Conservation (phyloP, 2,113 vertebrate species). For the Channa maculata region DNA sequence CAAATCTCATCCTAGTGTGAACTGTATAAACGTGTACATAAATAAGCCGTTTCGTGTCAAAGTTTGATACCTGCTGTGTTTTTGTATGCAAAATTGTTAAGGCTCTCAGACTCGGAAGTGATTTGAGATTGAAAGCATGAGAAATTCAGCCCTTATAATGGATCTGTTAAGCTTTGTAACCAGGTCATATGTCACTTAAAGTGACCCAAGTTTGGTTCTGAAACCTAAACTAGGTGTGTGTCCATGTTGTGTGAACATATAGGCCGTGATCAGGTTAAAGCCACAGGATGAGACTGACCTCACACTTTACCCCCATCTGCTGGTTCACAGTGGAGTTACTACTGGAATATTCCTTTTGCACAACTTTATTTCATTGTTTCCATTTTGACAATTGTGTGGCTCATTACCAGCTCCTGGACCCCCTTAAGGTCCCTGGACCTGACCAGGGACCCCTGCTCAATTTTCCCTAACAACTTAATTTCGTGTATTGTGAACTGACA, state of each 20-base stretch:
- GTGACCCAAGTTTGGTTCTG: constrained; percentile 6
- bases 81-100: neutral
- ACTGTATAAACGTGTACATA: constrained; percentile 46
- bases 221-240: neutral
- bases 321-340: constrained; percentile 36
- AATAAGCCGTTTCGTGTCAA: constrained; percentile 21
- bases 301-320: constrained; percentile 59
- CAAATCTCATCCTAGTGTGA: neutral
- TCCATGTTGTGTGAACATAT: neutral
- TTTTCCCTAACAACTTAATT: too few species aligned
- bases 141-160: neutral
- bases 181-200: neutral
- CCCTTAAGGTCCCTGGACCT: too few species aligned
- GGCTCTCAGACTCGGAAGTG: neutral
- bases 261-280: neutral
- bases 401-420: too few species aligned
- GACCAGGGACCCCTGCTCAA: too few species aligned
- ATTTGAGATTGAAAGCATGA: neutral
- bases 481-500: too few species aligned
- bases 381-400: too few species aligned
- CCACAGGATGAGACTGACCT: neutral
- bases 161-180: neutral
- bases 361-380: too few species aligned
- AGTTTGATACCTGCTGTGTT: constrained; percentile 20
- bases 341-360: too few species aligned